Evolutionary conservation across 2,888 invertebrate genomes (phyloP).

Genomic region (Psylliodes chrysocephalus): DNA sequence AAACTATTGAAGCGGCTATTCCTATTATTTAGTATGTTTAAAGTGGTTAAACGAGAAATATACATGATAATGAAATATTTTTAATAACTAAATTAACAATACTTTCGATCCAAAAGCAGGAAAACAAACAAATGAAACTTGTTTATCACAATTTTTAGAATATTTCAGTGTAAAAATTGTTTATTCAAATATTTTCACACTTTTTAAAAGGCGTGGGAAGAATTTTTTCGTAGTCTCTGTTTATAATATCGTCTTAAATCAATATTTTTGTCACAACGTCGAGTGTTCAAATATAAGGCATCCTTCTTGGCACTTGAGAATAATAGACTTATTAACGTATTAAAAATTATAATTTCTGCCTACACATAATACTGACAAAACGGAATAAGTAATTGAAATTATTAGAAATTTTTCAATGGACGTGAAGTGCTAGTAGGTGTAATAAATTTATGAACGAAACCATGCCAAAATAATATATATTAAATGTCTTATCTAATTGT

Average conservation of each 20-base stretch:
- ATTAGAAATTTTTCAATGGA: constrained; percentile 12
- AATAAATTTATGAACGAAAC: constrained; percentile 15
- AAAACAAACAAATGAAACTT: no score
- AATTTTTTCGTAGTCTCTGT: neutral
- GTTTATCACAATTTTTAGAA: no score
- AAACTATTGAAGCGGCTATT: no score
- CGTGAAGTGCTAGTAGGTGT: neutral
- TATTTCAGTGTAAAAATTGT: no score
- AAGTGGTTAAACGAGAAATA: no score
- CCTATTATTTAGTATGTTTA: no score
- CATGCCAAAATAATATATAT: neutral
- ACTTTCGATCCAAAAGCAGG: no score
- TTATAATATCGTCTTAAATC: neutral
- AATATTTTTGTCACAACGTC: neutral
- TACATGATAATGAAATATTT: no score
- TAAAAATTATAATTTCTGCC: constrained; percentile 21
- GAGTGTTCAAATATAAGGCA: constrained; percentile 10
- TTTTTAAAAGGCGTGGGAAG: neutral
- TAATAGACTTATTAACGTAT: constrained; percentile 15
- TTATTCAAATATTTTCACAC: no score
- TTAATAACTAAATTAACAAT: no score
- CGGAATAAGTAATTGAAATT: neutral
- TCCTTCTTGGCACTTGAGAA: constrained; percentile 14
- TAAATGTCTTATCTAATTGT: neutral
- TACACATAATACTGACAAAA: constrained; percentile 7